Percentiles rank a stretch among this genome's conserved stretches.
phyloP scores from a whole-genome alignment of 1,140 invertebrate genomes.

The Halesus radiatus region DNA sequence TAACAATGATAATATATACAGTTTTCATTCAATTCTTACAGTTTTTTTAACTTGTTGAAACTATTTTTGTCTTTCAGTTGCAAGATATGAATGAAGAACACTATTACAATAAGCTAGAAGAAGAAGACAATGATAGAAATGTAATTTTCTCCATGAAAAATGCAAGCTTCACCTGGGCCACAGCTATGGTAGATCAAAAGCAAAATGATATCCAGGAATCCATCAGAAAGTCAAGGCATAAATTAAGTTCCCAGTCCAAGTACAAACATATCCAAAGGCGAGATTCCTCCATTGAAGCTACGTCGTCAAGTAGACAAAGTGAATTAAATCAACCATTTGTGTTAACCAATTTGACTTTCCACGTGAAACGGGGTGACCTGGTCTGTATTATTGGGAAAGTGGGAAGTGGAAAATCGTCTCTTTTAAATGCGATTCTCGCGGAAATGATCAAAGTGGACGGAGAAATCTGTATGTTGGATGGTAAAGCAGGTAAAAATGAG shows the following conservation, averaged over 20 bases:
- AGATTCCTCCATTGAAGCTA: slow-evolving; percentile 51
- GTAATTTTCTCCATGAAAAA: slow-evolving; percentile 68
- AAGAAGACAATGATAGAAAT: slow-evolving; percentile 64
- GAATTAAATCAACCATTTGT: slow-evolving; percentile 63
- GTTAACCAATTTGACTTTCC: slow-evolving; percentile 72
- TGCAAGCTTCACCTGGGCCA: slow-evolving; percentile 67
- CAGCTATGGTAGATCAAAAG: slow-evolving; percentile 53
- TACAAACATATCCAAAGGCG: slow-evolving; percentile 52
- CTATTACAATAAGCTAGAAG: slow-evolving; percentile 64
- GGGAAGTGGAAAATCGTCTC: slow-evolving; percentile 84
- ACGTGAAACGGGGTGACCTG: slow-evolving; percentile 75
- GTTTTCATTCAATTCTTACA: no score
- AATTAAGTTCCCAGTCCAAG: slow-evolving; percentile 30
- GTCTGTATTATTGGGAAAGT: slow-evolving; percentile 81
- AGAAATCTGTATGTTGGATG: slow-evolving; percentile 73
- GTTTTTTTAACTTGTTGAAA: not conserved
- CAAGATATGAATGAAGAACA: slow-evolving; percentile 74
- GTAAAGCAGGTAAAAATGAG: slow-evolving; percentile 70
- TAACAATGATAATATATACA: no score
- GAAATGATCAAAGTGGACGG: slow-evolving; percentile 79
- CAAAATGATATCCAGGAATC: slow-evolving; percentile 17
- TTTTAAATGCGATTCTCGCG: slow-evolving; percentile 81
- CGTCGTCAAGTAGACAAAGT: slow-evolving; percentile 29
- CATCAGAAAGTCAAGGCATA: slow-evolving; percentile 39
- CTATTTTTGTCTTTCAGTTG: slow-evolving; percentile 65